Evolutionary conservation across 2,113 vertebrate genomes (phyloP).

Genomic region (Ciconia maguari): DNA sequence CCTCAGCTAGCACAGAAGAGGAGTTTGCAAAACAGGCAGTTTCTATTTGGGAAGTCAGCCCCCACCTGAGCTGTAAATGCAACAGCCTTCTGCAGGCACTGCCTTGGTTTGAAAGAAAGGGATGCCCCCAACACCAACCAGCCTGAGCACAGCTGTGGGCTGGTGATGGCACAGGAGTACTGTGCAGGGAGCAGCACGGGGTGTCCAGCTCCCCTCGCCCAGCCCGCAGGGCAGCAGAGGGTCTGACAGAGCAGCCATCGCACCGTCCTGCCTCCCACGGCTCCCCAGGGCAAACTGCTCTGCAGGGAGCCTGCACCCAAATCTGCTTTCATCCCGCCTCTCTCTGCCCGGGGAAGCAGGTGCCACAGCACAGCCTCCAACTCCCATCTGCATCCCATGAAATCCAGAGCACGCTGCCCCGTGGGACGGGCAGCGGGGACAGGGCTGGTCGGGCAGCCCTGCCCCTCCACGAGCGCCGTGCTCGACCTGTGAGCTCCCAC

Average conservation of each 20-base stretch:
- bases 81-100: neutral
- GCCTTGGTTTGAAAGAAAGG: neutral
- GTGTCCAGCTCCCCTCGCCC: neutral
- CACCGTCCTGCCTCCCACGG: neutral
- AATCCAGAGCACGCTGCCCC: neutral
- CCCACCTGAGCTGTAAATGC: neutral
- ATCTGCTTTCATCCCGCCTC: neutral
- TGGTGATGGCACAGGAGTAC: neutral
- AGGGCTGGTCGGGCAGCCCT: neutral
- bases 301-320: neutral
- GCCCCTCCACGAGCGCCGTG: accelerated
- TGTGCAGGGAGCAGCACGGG: neutral
- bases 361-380: neutral
- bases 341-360: neutral
- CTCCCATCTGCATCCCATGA: neutral
- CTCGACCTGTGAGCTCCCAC: neutral
- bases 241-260: neutral
- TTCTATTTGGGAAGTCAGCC: neutral
- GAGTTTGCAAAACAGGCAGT: neutral
- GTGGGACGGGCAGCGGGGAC: neutral
- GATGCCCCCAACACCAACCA: neutral
- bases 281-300: neutral
- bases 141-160: neutral
- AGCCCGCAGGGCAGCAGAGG: neutral
- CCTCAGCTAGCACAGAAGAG: neutral